Conservation (phyloP, 2,113 vertebrate species). For the Xyrauchen texanus region DNA sequence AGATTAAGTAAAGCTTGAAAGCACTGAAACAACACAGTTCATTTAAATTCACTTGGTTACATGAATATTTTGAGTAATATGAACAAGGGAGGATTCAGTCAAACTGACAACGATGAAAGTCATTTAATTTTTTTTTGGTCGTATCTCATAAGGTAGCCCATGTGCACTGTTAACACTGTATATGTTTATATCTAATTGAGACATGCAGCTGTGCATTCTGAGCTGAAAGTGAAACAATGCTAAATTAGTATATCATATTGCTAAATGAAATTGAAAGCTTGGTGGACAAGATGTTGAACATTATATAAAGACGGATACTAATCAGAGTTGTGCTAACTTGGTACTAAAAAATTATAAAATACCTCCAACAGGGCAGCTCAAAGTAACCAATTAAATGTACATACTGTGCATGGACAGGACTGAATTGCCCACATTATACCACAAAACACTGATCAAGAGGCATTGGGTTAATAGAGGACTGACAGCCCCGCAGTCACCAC, state of each 20-base stretch:
- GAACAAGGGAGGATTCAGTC: too few species aligned
- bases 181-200: slow-evolving; percentile 9
- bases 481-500: slow-evolving; percentile 34
- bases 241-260: not conserved
- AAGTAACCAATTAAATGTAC: not conserved
- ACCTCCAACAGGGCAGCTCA: not conserved
- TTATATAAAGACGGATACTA: not conserved
- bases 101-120: too few species aligned
- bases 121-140: too few species aligned
- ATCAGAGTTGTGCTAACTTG: not conserved
- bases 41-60: too few species aligned
- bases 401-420: not conserved
- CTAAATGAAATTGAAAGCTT: not conserved
- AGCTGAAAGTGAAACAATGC: not conserved
- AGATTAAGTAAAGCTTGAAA: too few species aligned
- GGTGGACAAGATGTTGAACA: not conserved
- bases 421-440: not conserved
- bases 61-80: too few species aligned
- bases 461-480: slow-evolving; percentile 31
- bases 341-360: not conserved
- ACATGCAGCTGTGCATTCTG: not conserved
- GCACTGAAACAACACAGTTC: too few species aligned
- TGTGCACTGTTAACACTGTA: too few species aligned
- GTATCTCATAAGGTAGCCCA: too few species aligned
- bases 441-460: slow-evolving; percentile 18